Percentiles rank a stretch among this genome's conserved stretches.
These are phyloP conservation scores for Pristionchus exspectatus DNA, from an alignment of 2,888 invertebrate species.

Conservation along the genomic window DNA sequence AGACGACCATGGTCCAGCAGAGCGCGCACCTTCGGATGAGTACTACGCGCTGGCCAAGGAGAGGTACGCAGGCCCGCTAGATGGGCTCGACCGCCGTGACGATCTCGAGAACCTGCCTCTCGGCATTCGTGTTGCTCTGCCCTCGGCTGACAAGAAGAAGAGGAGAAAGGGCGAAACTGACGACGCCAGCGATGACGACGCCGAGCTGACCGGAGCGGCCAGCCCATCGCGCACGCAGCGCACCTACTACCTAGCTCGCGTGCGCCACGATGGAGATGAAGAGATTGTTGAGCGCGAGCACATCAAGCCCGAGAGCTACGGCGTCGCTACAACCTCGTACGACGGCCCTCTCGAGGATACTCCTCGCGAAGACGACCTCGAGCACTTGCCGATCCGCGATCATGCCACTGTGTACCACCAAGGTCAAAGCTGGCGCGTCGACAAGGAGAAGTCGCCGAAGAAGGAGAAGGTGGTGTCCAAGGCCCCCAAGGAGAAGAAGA, in stretches of 20 bases:
- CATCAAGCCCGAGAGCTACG: slow-evolving; percentile 28
- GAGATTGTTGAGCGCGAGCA: slow-evolving; percentile 27
- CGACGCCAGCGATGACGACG: background rate
- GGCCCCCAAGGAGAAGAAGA: slow-evolving; percentile 39
- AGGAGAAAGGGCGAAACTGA: background rate
- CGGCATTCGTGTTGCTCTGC: slow-evolving; percentile 31
- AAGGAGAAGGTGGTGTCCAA: slow-evolving; percentile 14
- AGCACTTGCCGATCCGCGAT: slow-evolving; percentile 19
- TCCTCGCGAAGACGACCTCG: slow-evolving; percentile 27
- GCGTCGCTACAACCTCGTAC: slow-evolving; percentile 35
- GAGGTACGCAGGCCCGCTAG: slow-evolving; percentile 28
- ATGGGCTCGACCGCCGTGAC: slow-evolving; percentile 29
- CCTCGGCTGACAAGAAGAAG: slow-evolving; percentile 7
- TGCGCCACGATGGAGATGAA: slow-evolving; percentile 30
- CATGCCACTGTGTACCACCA: slow-evolving; percentile 27
- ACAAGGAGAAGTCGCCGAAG: slow-evolving; percentile 41
- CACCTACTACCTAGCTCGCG: slow-evolving; percentile 22
- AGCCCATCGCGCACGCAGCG: slow-evolving; percentile 5
- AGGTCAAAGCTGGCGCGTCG: slow-evolving; percentile 23
- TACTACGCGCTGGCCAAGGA: slow-evolving; percentile 24
- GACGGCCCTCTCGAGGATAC: slow-evolving; percentile 28
- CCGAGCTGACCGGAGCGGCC: slow-evolving; percentile 14
- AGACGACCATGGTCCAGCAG: slow-evolving; percentile 17
- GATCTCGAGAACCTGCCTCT: slow-evolving; percentile 38
- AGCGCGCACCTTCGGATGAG: slow-evolving; percentile 5